These are phyloP conservation scores for Smutsia gigantea DNA, from an alignment of 2,797 vertebrate genomes.

Conservation along the genomic window DNA sequence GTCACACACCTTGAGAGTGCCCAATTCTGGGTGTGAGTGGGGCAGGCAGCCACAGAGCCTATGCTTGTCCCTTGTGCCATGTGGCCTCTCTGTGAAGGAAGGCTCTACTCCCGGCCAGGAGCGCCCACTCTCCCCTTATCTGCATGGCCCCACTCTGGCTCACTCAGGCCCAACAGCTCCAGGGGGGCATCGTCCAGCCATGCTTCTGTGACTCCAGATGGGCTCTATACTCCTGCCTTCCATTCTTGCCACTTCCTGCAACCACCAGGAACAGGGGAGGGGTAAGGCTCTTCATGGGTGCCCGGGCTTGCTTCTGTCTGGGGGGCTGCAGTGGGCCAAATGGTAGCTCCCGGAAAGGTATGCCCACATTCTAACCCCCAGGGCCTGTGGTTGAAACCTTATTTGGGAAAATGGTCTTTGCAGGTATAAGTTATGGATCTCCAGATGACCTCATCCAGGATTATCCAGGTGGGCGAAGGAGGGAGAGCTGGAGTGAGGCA, in stretches of 20 bases:
- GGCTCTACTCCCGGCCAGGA: not conserved
- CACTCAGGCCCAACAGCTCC: not conserved
- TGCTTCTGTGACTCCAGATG: not conserved
- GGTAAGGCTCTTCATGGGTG: not conserved
- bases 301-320: not conserved
- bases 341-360: not conserved
- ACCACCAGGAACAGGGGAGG: not conserved
- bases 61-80: not conserved
- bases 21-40: not conserved
- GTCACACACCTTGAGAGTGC: not conserved
- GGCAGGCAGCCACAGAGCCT: not conserved
- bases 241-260: not conserved
- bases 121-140: too few relatives aligned
- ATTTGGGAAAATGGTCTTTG: too few relatives aligned
- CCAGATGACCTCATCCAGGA: not conserved
- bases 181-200: not conserved
- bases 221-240: not conserved
- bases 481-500: not conserved
- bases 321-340: not conserved
- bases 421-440: too few relatives aligned
- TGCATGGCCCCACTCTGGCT: too few relatives aligned
- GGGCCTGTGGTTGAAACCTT: too few relatives aligned
- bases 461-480: too few relatives aligned
- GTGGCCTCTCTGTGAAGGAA: not conserved
- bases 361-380: too few relatives aligned